Base-by-base conservation (phyloP, 2,888 invertebrate genomes). In the Scaptomyza parva region DNA sequence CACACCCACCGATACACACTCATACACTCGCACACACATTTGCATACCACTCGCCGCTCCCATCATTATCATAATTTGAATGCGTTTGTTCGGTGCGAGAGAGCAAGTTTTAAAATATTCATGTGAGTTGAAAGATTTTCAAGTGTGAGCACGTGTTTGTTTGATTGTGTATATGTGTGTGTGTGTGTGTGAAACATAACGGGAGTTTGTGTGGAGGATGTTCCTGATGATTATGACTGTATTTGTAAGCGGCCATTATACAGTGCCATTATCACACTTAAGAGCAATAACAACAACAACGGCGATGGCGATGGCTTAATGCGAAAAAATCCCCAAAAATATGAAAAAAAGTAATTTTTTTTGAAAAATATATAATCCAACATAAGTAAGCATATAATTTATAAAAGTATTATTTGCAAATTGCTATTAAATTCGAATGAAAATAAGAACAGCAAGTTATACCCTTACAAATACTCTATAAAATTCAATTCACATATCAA, bases 51-150 rank as follows among this genome's bases (percentile, higher is more conserved):
- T 79, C 80, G 61, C 83, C 76, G 44, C 58, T 70, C 59, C 57
- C 83, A 70, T 85, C 80, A 85, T 85, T 85, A 85, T 88, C 86
- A 85, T 86, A 85, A 85, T 85, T 88, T 86, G 78, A 76, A 86
- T 80, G 70, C 66, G 71, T 70, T 70, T 47, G 51, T n/a, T n/a
- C n/a, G n/a, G n/a, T n/a, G n/a, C n/a, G n/a, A n/a, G n/a, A n/a
- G 61, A 57, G 86, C 62, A 75, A 70, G 81, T 72, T 84, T 82
- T 82, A 84, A 86, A 82, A 82, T 83, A 82, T 82, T 82, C 81
- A 82, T 86, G 66, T 51, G 80, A 86, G 78, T 63, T 60, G 69
- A 70, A 71, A 67, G 59, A 77, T 72, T 74, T 69, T 84, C 85
- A 80, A 82, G 87, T 84, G 78, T 71, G 61, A 44, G 63, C 81